phyloP scores from a whole-genome alignment of 2,113 vertebrate species.

The Illadopsis cleaveri region DNA sequence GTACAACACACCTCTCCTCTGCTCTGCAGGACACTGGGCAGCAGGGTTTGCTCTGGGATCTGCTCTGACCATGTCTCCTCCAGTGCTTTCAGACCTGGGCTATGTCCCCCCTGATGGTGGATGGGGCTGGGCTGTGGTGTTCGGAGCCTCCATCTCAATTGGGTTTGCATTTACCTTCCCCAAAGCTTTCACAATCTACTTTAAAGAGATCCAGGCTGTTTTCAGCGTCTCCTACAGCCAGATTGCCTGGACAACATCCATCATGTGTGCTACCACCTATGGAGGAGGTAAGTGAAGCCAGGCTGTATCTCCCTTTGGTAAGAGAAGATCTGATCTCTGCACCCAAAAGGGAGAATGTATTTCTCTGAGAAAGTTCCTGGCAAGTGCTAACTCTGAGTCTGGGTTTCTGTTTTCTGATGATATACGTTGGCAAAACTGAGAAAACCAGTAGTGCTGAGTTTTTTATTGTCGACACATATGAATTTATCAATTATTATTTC shows the following conservation, averaged over 20 bases:
- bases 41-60: background rate
- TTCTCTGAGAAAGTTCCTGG: background rate
- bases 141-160: constrained; percentile 84
- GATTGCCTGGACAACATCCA: constrained; percentile 87
- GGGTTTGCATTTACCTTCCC: constrained; percentile 85
- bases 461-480: background rate
- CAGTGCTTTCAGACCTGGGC: constrained; percentile 20
- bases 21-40: background rate
- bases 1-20: background rate
- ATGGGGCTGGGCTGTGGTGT: constrained; percentile 89
- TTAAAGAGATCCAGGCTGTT: constrained; percentile 80
- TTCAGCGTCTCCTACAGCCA: constrained; percentile 80
- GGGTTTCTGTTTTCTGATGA: background rate
- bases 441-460: background rate
- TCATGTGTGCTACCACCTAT: constrained; percentile 88
- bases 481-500: background rate
- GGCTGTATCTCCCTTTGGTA: background rate
- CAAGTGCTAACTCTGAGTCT: background rate
- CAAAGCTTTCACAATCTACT: constrained; percentile 87
- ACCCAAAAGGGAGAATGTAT: background rate
- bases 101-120: constrained; percentile 80
- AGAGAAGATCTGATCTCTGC: background rate
- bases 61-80: constrained; percentile 71
- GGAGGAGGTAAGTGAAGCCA: constrained; percentile 82
- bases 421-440: background rate